Base-by-base conservation (phyloP, 2,113 vertebrate genomes). In the Oenanthe melanoleuca region DNA sequence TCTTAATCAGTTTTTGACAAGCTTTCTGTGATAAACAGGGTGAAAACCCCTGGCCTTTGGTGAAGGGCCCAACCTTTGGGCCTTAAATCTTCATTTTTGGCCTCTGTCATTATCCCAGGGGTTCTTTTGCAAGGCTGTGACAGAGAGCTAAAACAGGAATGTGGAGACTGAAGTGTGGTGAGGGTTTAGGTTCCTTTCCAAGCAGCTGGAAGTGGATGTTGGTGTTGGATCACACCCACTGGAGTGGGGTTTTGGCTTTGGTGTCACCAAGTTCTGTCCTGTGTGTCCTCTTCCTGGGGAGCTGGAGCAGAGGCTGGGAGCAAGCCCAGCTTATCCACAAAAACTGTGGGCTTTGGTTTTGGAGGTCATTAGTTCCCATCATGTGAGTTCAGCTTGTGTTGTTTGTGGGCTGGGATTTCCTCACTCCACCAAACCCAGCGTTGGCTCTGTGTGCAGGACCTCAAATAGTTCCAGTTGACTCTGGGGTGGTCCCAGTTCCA, bases 21-120 rank as follows among this genome's bases (percentile, higher is more conserved):
- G 16, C 28, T 72, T 11, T 29, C 1, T 23, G 29, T 38, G 84
- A 80, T 38, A 31, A 44, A 38, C 0, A 0, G 45, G 64, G 2
- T 61, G 50, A 33, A 61, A 63, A 20, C 25, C 45, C 23, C 28
- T 15, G 22, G 31, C n/a, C 65, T 34, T 9, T 42, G 52, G 33
- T n/a, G 11, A 37, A 37, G 34, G 34, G 34, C 34, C 34, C 2
- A 5, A 7, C 22, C 67, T 70, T 16, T 5, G 15, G n/a, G 18
- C 50, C 45, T 66, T 5, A 17, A 4, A 4, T 37, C 40, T 61
- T 57, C 15, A 9, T 57, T 80, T 59, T 26, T 50, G 42, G 12
- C 63, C 45, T 73, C 59, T 22, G 21, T 56, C 2, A 40, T 42
- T 61, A 2, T 15, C 1, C 13, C 0, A 0, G 9, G 3, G 4